Evolutionary conservation across 1,140 invertebrate species (phyloP), one percentile per base, ranked within the genome.

Genomic region (Drosophila rufa): DNA sequence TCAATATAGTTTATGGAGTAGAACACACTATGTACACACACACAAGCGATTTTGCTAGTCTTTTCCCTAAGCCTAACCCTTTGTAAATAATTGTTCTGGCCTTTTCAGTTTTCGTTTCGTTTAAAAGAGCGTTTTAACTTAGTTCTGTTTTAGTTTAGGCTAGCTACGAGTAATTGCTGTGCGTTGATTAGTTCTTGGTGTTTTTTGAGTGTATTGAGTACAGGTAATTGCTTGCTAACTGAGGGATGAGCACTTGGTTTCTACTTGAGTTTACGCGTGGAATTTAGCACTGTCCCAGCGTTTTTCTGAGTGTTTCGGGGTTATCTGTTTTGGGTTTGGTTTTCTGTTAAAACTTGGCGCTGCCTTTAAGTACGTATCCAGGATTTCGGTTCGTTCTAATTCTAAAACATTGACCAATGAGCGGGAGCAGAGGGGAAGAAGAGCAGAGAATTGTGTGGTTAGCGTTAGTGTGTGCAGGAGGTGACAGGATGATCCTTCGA

Each of bases 381-480:
- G 56, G 40, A 14, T 36, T 40, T 55, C 48, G 33, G 47, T 78
- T 79, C 46, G 56, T 74, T 86, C 82, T 90, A 86, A 80, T 91
- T 91, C 82, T 90, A 84, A 56, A 67, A 55, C 60, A 78, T 75
- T 75, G 55, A 75, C 48, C 75, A 51, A 81, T 73, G 77, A 61
- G 43, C 8, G 74, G 51, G 73, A 47, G 73, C 65, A 86, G 46
- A 79, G 58, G 75, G 61, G 61, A 43, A 79, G 59, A 83, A 90
- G 66, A 91, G 58, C 81, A 76, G 66, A 79, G 62, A 86, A 67
- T 57, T 64, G 67, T 81, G 75, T 69, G 65, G 70, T 89, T 87
- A 87, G 83, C 83, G 47, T 75, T 40, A 61, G 64, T 80, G 45
- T 84, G 22, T 46, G 50, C 62, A 33, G 56, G 53, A 45, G 53